Base-by-base conservation (phyloP, 2,797 vertebrate genomes). In the Myripristis jacobus region DNA sequence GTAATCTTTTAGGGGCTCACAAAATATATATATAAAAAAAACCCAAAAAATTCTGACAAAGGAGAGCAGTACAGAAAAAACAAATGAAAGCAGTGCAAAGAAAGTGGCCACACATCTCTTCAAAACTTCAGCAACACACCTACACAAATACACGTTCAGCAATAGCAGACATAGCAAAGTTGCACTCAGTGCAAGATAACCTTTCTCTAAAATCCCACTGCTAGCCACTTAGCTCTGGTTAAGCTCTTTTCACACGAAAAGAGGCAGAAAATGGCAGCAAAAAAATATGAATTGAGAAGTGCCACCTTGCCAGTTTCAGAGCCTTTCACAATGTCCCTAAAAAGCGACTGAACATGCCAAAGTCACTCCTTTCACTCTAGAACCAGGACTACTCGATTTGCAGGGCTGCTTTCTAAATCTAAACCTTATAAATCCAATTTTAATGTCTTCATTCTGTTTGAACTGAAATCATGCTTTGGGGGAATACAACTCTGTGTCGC, bases 191-290 rank as follows among this genome's bases (percentile, higher is more conserved):
- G 29, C 21, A 52, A 48, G 61, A 10, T 24, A 31, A 21, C 41
- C 56, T 81, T 81, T 61, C 54, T 75, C 38, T 58, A 48, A 80
- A 87, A 83, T 84, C 81, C 79, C 69, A 65, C 21, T 51, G 43
- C 72, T 36, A 61, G 51, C 1, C 51, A 79, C 65, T 84, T 69
- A 77, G 66, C 60, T 66, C 34, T 47, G 64, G 72, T 85, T 83
- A 81, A 88, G 73, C 71, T 78, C 61, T 58, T 85, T 82, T 84
- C 73, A 83, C 75, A 70, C 50, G 0, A 65, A 62, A 77, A 71
- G 48, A 48, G 44, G 69, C 65, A 59, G 44, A 34, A 19, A 57
- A 56, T 41, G 44, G 24, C 29, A 55, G 34, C 27, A 56, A 50
- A 71, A 66, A n/a, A 76, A 76, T 8, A 67, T 13, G 52, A 3